Base-by-base conservation (phyloP, 2,113 vertebrate genomes). In the Apteryx mantelli region DNA sequence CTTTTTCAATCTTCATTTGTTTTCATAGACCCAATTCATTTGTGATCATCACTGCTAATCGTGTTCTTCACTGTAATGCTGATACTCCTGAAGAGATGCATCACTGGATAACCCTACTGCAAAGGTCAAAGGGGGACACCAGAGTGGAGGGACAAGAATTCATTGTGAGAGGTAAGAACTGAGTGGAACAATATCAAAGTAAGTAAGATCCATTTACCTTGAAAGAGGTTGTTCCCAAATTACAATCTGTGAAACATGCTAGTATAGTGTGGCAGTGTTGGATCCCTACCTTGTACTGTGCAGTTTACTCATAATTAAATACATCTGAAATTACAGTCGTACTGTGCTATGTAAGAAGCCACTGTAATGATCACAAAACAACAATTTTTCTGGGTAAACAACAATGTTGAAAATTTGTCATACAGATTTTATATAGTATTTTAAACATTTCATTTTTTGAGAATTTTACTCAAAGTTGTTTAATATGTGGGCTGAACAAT, bases 41-140 rank as follows among this genome's bases (percentile, higher is more conserved):
- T 66, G 99, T 99, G 95, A 99, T 99, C 96, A 99, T 99, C 97
- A 99, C 99, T 5, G 99, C 99, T 44, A 99, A 99, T 97, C 99
- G 99, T 12, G 98, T 99, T 80, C 98, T 99, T 65, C 99, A 99
- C 97, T 99, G 99, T 96, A 99, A 99, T 74, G 99, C 99, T 0
- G 99, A 99, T 96, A 99, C 99, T 2, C 99, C 99, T 0, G 99
- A 99, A 96, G 99, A 99, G 98, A 99, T 99, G 99, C 99, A 99
- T 93, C 99, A 99, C 98, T 99, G 99, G 99, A 99, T 99, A 93
- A 99, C 99, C 0, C 97, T 99, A 94, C 98, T 99, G 74, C 99
- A 99, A 96, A 98, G 99, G 61, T 99, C 99, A 60, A 99, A 99
- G 88, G 99, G 99, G 11, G 99, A 99, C 98, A 98, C 99, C 1